A percentile compares a stretch with the other conserved stretches of the same genome.
These are phyloP conservation scores for Polydesmus complanatus DNA, from an alignment of 2,888 invertebrate genomes.

Conservation along the genomic window DNA sequence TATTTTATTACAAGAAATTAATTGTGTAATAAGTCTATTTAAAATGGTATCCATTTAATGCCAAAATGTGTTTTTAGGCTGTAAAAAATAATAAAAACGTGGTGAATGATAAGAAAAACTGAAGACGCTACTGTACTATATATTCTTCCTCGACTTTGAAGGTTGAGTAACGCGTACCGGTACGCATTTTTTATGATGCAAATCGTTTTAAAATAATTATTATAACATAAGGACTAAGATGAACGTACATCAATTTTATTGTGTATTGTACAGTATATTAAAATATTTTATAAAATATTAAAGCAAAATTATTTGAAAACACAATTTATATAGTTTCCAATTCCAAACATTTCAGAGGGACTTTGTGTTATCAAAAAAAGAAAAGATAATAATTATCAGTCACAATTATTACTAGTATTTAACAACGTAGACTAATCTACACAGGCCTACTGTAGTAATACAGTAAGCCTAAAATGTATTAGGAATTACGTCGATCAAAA, in stretches of 20 bases:
- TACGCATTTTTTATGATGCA: not conserved
- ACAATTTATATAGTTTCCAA: not conserved
- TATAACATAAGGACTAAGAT: not conserved
- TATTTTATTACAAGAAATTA: not conserved
- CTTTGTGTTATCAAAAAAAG: too few relatives aligned
- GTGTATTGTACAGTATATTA: not conserved
- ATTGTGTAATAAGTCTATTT: not conserved
- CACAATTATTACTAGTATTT: too few relatives aligned
- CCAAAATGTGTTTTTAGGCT: too few relatives aligned
- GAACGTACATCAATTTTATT: not conserved
- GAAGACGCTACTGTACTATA: too few relatives aligned
- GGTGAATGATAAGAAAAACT: not conserved
- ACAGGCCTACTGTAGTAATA: too few relatives aligned
- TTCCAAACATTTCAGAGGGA: not conserved
- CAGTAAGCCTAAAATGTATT: too few relatives aligned
- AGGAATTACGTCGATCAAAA: too few relatives aligned
- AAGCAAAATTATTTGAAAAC: not conserved
- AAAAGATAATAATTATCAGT: too few relatives aligned
- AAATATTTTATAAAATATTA: not conserved
- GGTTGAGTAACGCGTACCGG: not conserved
- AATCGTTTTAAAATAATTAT: not conserved
- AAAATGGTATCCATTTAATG: not conserved
- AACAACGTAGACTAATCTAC: not conserved
- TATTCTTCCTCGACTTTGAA: not conserved
- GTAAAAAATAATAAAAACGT: not conserved